Conservation (phyloP, 2,797 vertebrate genomes). For the Sebastes cheni region DNA sequence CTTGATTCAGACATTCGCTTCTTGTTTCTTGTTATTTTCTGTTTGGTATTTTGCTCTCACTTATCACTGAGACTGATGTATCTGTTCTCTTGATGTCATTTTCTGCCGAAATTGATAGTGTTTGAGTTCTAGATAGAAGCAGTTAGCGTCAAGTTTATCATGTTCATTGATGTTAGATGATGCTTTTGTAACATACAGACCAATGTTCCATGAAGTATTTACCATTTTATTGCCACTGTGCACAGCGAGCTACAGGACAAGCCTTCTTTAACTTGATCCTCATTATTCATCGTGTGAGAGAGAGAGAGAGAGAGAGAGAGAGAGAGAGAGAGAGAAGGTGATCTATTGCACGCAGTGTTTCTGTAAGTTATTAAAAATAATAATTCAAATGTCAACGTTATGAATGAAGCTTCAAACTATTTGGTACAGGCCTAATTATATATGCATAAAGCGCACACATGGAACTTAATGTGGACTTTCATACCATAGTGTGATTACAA, state of each 20-base stretch:
- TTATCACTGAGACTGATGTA: slow-evolving; percentile 16
- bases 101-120: background rate
- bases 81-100: slow-evolving; percentile 7
- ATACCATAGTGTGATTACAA: too few species aligned
- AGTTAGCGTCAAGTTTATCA: background rate
- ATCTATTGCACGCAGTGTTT: too few species aligned
- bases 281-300: background rate
- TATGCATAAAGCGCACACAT: too few species aligned
- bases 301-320: too few species aligned
- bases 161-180: background rate
- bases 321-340: too few species aligned
- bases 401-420: too few species aligned
- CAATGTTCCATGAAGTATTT: background rate
- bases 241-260: background rate
- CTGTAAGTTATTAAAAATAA: too few species aligned
- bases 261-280: background rate
- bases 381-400: too few species aligned
- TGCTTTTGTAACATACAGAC: background rate
- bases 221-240: background rate
- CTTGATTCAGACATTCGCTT: slow-evolving; percentile 2
- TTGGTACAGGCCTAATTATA: too few species aligned
- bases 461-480: too few species aligned
- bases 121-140: background rate
- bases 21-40: slow-evolving; percentile 20
- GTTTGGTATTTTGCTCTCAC: background rate